phyloP scores from a whole-genome alignment of 92 coral and sea anemone genomes.

The Zoanthus solanderi region DNA sequence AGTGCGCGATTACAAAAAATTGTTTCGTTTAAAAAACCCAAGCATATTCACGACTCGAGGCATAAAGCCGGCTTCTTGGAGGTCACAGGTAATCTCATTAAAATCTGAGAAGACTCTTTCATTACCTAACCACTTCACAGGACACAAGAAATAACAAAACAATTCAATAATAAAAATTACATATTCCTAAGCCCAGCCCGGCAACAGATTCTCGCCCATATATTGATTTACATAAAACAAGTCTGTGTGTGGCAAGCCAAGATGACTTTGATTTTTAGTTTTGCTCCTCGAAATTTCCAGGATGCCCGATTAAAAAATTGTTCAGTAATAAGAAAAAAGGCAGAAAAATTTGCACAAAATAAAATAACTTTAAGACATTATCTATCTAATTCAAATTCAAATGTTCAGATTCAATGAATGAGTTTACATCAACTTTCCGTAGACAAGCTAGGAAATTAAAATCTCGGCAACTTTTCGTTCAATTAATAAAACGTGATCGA shows the following conservation, averaged over 20 bases:
- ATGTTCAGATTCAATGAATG: conserved; percentile 6
- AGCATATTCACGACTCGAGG: neutral
- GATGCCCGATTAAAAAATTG: no score
- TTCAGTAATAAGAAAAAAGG: neutral
- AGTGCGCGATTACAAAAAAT: neutral
- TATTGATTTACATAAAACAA: conserved; percentile 35
- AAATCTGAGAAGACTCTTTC: conserved; percentile 14
- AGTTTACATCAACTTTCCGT: neutral
- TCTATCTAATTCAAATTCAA: neutral
- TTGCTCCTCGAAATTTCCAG: no score
- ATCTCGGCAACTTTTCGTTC: neutral
- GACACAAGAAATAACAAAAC: conserved; percentile 14
- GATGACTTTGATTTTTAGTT: neutral
- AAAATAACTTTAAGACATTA: neutral
- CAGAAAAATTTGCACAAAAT: neutral
- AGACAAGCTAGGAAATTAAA: neutral
- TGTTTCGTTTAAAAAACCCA: neutral
- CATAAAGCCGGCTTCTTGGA: neutral
- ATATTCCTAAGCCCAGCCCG: conserved; percentile 32
- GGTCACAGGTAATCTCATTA: conserved; percentile 29
- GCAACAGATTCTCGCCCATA: neutral
- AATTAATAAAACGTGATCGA: neutral
- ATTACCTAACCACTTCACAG: conserved; percentile 6
- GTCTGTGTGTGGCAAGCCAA: neutral
- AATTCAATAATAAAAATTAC: conserved; percentile 25